Evolutionary conservation across 2,113 vertebrate species (phyloP), one percentile per base, ranked within the genome.

Genomic region (Bombycilla garrulus): DNA sequence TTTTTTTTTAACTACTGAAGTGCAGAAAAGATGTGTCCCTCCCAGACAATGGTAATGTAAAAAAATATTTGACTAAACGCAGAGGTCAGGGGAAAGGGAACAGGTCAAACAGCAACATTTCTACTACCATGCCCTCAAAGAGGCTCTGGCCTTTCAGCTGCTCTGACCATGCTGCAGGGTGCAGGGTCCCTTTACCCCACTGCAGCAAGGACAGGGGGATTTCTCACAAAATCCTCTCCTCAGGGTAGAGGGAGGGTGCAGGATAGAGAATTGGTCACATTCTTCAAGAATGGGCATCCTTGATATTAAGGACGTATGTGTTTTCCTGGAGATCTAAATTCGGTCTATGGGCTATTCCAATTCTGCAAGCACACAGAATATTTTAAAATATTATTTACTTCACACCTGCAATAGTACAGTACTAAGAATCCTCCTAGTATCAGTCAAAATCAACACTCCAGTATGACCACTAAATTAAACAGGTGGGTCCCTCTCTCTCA

Each of bases 401-500:
- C 84, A 53, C 28, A 66, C 5, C 60, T 81, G 48, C 44, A 50
- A 17, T 35, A 51, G 13, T 12, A 16, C 23, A 48, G 38, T 16
- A 36, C 35, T 42, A 89, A 81, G n/a, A 79, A 67, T 60, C 17
- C 14, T 88, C 57, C 18, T 4, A 5, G 7, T 13, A 15, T 10
- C 9, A 73, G 42, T 29, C 47, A 61, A 88, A 97, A 86, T 22
- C 28, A 77, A 69, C 64, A 51, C 19, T 60, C 33, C 16, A 71
- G 5, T 23, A 28, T 2, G 22, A 58, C 4, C 12, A 60, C 22
- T 26, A 81, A 57, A 67, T 47, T 1, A 92, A 92, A 80, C 11
- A 20, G 2, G 6, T 1, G 5, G 12, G 29, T 64, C 11, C 25
- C 12, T 25, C 31, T 42, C 42, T 35, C 51, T 23, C 2, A 0